Base-by-base conservation (phyloP, 2,113 vertebrate species). In the Tetraodon nigroviridis region DNA sequence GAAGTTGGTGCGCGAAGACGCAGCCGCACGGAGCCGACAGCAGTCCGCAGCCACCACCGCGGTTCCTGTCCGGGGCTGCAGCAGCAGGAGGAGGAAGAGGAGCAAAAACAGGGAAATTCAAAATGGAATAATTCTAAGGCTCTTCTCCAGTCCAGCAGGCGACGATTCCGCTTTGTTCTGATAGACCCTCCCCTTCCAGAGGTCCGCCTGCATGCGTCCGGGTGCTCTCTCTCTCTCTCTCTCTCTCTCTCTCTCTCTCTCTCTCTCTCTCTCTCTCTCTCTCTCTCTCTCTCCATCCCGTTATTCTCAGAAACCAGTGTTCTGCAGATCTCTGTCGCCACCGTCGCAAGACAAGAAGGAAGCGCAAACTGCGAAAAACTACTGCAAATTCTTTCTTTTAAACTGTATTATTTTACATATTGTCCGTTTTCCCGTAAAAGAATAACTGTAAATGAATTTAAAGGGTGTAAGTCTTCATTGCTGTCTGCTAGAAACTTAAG, bases 251-350 rank as follows among this genome's bases (percentile, higher is more conserved):
- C 55, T 54, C 18, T 62, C 58, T 59, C 63, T 59, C 51, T 24
- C 50, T 56, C 58, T 40, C 50, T 59, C 51, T 48, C 46, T 48
- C 46, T 48, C 18, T 48, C 51, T 69, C 57, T 58, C 61, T 70
- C 52, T 56, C 58, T 53, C 49, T 51, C 49, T 13, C 48, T 51
- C 49, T 51, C 21, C 16, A 21, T 51, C 49, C 21, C 21, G 5
- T 21, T 11, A 11, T 7, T 22, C 20, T 52, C 19, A 17, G 44
- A 20, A 46, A 13, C 58, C 53, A 67, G 7, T 12, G 58, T 69
- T 68, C 56, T 75, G 58, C 32, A 73, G 84, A 75, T 81, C 87
- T 81, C 78, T 88, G 66, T 52, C 82, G 88, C 89, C 88, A 37
- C 85, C 88, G 24, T 10, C 49, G 49, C 13, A 47, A 18, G 2